These are phyloP conservation scores for Mayetiola destructor DNA, from an alignment of 2,888 invertebrate genomes.

Conservation along the genomic window DNA sequence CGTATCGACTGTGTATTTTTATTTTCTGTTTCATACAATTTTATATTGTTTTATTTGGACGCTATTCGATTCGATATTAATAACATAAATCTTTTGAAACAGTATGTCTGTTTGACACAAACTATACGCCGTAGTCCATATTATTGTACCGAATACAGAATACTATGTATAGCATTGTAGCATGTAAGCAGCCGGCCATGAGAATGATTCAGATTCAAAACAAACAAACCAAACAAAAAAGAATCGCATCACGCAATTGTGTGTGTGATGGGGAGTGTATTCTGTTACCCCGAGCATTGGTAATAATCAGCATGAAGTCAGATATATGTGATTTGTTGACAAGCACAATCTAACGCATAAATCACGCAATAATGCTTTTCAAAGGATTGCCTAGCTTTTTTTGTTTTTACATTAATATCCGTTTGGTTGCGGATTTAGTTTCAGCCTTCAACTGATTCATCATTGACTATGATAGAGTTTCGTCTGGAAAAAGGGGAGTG, in stretches of 20 bases:
- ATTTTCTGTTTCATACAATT: neutral
- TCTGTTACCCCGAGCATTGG: neutral
- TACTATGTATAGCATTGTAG: too few relatives aligned
- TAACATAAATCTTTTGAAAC: conserved; percentile 8
- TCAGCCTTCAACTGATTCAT: too few relatives aligned
- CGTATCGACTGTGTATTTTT: neutral
- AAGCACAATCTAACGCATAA: neutral
- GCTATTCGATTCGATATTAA: conserved; percentile 4
- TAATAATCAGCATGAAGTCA: neutral
- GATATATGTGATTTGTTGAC: too few relatives aligned
- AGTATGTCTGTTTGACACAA: neutral
- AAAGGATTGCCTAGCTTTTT: neutral
- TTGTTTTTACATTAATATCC: neutral
- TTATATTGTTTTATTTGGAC: neutral
- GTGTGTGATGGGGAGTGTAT: conserved; percentile 11
- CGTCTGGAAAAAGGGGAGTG: too few relatives aligned
- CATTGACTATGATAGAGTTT: too few relatives aligned
- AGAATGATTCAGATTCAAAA: neutral
- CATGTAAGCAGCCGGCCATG: neutral
- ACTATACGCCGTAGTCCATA: too few relatives aligned
- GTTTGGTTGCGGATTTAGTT: too few relatives aligned
- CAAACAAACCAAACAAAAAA: neutral
- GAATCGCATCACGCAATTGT: too few relatives aligned
- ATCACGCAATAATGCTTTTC: neutral
- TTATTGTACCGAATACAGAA: too few relatives aligned